phyloP scores from a whole-genome alignment of 53 echinoderm and acorn worm genomes.

The Actinopyga echinites region DNA sequence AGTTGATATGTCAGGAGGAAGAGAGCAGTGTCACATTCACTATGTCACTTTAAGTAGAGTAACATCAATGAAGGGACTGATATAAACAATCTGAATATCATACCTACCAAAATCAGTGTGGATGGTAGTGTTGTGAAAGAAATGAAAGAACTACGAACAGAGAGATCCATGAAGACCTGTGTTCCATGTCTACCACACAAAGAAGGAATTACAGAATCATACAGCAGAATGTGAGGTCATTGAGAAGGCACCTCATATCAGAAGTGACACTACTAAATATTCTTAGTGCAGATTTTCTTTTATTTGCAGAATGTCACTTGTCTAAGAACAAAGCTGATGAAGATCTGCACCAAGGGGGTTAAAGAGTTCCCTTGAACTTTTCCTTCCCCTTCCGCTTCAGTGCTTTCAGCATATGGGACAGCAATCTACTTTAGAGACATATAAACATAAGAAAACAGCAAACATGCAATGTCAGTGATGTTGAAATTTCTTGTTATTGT shows the following conservation, averaged over 20 bases:
- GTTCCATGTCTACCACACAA: neutral
- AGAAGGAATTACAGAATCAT: neutral
- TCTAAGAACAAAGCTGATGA: neutral
- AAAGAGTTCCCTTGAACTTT: neutral
- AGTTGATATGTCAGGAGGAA: too few species aligned
- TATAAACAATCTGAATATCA: neutral
- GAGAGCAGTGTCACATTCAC: too few species aligned
- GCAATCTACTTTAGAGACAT: neutral
- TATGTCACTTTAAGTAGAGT: too few species aligned
- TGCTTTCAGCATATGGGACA: neutral
- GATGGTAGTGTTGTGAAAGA: slow-evolving; percentile 7
- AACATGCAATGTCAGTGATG: neutral
- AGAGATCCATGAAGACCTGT: neutral
- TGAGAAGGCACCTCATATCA: neutral
- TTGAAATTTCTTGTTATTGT: neutral
- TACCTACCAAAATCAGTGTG: slow-evolving; percentile 27
- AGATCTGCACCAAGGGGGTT: neutral
- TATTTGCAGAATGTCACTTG: slow-evolving; percentile 30
- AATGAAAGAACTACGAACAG: slow-evolving; percentile 31
- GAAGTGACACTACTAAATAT: neutral
- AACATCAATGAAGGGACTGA: neutral
- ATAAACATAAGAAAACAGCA: too few species aligned
- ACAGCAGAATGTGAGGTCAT: too few species aligned
- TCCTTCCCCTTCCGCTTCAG: too few species aligned
- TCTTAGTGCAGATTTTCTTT: neutral